Percentiles rank a stretch among this genome's conserved stretches.
phyloP scores from a whole-genome alignment of 2,888 invertebrate genomes.

The Autographa gamma region DNA sequence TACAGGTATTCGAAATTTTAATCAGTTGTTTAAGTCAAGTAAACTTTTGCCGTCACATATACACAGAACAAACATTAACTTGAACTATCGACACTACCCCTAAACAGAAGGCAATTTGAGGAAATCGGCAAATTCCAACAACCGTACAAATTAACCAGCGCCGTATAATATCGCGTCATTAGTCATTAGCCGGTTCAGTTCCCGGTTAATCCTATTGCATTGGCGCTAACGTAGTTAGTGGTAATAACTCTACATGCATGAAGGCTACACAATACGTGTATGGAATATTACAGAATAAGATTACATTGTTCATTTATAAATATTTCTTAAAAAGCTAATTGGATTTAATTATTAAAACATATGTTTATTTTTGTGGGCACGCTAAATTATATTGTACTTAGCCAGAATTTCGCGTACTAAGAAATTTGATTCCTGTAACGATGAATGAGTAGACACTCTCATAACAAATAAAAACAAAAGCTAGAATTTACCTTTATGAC shows the following conservation, averaged over 20 bases:
- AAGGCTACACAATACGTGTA: not conserved
- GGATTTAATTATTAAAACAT: too few species aligned
- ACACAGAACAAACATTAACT: not conserved
- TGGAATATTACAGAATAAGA: not conserved
- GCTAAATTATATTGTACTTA: too few species aligned
- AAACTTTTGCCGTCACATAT: too few species aligned
- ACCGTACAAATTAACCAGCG: not conserved
- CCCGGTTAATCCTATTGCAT: not conserved
- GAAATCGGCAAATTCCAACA: not conserved
- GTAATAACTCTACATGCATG: constrained; percentile 1
- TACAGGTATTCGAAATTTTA: too few species aligned
- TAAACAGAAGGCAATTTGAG: not conserved
- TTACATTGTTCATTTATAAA: not conserved
- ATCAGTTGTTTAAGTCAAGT: too few species aligned
- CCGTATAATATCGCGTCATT: not conserved
- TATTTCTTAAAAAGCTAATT: too few species aligned
- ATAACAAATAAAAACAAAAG: not conserved
- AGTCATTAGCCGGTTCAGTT: not conserved
- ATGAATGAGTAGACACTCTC: not conserved
- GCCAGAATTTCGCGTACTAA: not conserved
- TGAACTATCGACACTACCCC: not conserved
- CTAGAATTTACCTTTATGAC: not conserved
- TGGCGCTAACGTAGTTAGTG: constrained; percentile 6
- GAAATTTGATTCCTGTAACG: not conserved
- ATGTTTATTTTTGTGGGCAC: too few species aligned